Evolutionary conservation across 1,140 invertebrate species (phyloP).

Genomic region (Drosophila novamexicana): DNA sequence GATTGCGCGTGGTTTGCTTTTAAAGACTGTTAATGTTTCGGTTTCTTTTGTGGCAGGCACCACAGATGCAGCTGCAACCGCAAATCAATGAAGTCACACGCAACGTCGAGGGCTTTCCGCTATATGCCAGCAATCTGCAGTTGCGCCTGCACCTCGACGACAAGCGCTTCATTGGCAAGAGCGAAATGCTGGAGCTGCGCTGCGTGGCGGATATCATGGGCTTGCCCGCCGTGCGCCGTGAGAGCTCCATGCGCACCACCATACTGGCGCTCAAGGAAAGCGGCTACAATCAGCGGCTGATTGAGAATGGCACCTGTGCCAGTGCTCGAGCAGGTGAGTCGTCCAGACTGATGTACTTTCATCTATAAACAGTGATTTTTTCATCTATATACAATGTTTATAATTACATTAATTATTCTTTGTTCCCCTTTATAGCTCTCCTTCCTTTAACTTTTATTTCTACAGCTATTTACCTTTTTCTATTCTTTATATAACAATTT

Average conservation of each 20-base stretch:
- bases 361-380: too few relatives aligned
- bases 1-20: constrained; percentile 9
- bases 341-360: too few relatives aligned
- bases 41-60: constrained; percentile 51
- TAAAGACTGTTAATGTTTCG: neutral
- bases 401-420: too few relatives aligned
- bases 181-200: constrained; percentile 74
- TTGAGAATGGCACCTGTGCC: constrained; percentile 63
- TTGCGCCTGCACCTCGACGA: constrained; percentile 76
- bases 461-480: too few relatives aligned
- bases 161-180: constrained; percentile 77
- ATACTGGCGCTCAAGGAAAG: constrained; percentile 74
- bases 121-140: constrained; percentile 74
- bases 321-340: constrained; percentile 59
- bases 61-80: constrained; percentile 64
- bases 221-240: constrained; percentile 48
- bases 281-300: constrained; percentile 73
- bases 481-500: too few relatives aligned
- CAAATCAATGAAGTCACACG: constrained; percentile 81
- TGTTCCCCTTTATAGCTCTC: too few relatives aligned
- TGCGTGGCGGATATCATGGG: constrained; percentile 78
- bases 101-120: constrained; percentile 71
- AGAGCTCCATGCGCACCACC: constrained; percentile 60
- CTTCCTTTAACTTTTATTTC: too few relatives aligned
- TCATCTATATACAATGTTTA: too few relatives aligned